A percentile compares a stretch with the other conserved stretches of the same genome.
These are phyloP conservation scores for Girardia tigrina DNA, from an alignment of 2,888 invertebrate genomes.

Conservation along the genomic window DNA sequence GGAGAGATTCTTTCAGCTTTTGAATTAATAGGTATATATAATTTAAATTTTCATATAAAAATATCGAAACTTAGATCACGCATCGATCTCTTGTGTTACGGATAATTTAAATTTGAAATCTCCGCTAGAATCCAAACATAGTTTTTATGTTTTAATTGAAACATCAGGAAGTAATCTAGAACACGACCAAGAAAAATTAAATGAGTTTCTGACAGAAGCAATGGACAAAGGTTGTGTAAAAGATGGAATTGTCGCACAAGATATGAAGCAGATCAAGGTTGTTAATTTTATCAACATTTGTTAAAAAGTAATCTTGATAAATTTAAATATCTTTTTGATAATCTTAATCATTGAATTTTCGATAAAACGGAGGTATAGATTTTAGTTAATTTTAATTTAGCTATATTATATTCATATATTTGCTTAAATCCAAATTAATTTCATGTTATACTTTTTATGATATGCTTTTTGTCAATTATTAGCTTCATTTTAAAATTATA, in stretches of 20 bases:
- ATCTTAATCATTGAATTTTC: no score
- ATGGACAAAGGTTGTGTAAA: conserved; percentile 61
- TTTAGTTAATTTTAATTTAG: no score
- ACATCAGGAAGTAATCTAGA: conserved; percentile 62
- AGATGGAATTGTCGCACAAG: conserved; percentile 74
- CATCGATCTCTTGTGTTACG: conserved; percentile 58
- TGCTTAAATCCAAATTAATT: no score
- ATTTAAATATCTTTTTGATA: no score
- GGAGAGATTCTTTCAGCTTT: conserved; percentile 85
- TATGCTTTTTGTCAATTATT: no score
- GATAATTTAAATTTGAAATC: conserved; percentile 56
- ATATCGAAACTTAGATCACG: conserved; percentile 37
- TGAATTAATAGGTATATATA: conserved; percentile 62
- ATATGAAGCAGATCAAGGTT: conserved; percentile 66
- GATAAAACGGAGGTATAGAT: no score
- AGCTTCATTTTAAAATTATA: no score
- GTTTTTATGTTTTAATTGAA: conserved; percentile 49
- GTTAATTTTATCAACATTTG: not conserved
- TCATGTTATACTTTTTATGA: no score
- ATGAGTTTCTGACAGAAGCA: conserved; percentile 61
- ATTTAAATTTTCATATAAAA: not conserved
- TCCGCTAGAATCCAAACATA: conserved; percentile 45
- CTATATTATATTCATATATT: no score
- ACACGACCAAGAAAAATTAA: conserved; percentile 78
- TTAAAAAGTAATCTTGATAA: no score